Evolutionary conservation across 2,888 invertebrate species (phyloP).

Genomic region (Globia sparganii): DNA sequence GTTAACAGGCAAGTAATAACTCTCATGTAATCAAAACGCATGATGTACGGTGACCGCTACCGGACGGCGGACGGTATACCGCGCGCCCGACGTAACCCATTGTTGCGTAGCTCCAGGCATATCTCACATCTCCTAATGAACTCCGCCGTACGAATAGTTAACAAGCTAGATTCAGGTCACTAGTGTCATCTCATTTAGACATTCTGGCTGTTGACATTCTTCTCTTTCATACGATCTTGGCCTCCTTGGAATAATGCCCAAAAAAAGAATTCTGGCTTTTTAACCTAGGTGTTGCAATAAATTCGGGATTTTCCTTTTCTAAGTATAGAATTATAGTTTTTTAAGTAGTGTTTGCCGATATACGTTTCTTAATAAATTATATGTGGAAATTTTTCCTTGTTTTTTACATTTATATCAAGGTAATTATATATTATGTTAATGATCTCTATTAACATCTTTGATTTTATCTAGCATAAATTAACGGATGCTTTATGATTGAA

Average conservation of each 20-base stretch:
- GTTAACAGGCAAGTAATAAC: constrained; percentile 20
- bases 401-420: constrained; percentile 34
- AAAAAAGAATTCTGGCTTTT: constrained; percentile 26
- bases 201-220: constrained; percentile 34
- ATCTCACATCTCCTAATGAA: constrained; percentile 70
- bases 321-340: background rate
- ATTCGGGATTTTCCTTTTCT: constrained; percentile 10
- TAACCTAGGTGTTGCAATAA: constrained; percentile 21
- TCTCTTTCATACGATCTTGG: constrained; percentile 62
- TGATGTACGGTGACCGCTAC: constrained; percentile 42
- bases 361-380: constrained; percentile 1
- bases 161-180: constrained; percentile 67
- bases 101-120: constrained; percentile 68
- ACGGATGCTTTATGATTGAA: background rate
- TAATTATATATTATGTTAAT: constrained; percentile 30
- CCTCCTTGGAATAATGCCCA: constrained; percentile 47
- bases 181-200: constrained; percentile 56
- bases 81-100: constrained; percentile 47
- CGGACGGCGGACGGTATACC: constrained; percentile 24
- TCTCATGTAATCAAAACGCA: constrained; percentile 37
- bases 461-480: constrained; percentile 23
- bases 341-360: background rate
- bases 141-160: constrained; percentile 59
- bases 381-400: constrained; percentile 14
- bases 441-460: constrained; percentile 1